Percentiles rank a stretch among this genome's conserved stretches.
These are phyloP conservation scores for Chaitophorus viminalis DNA, from an alignment of 2,888 invertebrate species.

Conservation along the genomic window DNA sequence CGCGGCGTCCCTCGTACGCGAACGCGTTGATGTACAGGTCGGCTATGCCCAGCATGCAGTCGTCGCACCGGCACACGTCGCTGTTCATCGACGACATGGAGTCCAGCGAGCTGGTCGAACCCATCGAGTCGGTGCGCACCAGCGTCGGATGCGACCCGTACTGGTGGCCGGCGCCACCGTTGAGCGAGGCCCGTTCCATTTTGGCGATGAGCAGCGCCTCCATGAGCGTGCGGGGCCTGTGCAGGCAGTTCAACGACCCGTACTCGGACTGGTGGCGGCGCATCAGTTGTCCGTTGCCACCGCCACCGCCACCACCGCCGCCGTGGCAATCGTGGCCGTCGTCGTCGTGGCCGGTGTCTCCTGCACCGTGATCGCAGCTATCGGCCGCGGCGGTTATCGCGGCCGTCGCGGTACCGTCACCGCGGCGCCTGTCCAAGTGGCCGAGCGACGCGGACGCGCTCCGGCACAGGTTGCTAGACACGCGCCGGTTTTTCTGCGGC, in stretches of 20 bases:
- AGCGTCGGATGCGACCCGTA: slow-evolving; percentile 69
- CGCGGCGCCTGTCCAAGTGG: slow-evolving; percentile 58
- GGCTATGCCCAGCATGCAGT: slow-evolving; percentile 83
- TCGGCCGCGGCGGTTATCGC: slow-evolving; percentile 11
- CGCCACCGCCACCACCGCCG: slow-evolving; percentile 22
- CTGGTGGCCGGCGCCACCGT: slow-evolving; percentile 67
- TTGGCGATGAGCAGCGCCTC: slow-evolving; percentile 83
- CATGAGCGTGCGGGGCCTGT: slow-evolving; percentile 79
- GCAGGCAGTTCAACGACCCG: slow-evolving; percentile 70
- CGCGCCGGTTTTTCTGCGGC: slow-evolving; percentile 46
- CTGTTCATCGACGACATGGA: slow-evolving; percentile 67
- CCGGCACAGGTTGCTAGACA: slow-evolving; percentile 58
- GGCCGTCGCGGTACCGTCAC: slow-evolving; percentile 4
- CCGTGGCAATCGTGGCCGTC: background rate
- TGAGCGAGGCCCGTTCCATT: slow-evolving; percentile 77
- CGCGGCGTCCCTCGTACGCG: slow-evolving; percentile 65
- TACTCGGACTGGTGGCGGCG: slow-evolving; percentile 68
- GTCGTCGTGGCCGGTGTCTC: slow-evolving; percentile 66
- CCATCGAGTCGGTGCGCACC: slow-evolving; percentile 80
- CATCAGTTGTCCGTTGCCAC: slow-evolving; percentile 57
- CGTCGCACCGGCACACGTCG: slow-evolving; percentile 84
- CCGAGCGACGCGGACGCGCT: slow-evolving; percentile 57
- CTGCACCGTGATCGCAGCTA: slow-evolving; percentile 67
- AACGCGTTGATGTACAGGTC: slow-evolving; percentile 72
- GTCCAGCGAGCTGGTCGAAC: slow-evolving; percentile 67